A percentile compares a stretch with the other conserved stretches of the same genome.
Conservation (phyloP, 2,888 invertebrate genomes). For the Aproaerema taeniolella region DNA sequence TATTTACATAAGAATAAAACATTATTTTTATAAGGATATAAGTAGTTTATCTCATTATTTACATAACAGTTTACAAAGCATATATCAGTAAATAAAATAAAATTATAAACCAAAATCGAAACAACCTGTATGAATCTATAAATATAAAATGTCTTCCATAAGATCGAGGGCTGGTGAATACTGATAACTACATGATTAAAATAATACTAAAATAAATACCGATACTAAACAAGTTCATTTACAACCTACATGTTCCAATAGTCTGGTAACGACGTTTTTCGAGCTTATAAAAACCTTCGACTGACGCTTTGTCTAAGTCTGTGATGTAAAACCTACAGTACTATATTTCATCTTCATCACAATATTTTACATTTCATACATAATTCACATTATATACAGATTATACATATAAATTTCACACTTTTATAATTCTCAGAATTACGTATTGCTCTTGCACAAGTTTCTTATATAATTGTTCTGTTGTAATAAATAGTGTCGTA, state of each 20-base stretch:
- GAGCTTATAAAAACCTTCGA: not conserved
- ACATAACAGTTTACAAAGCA: constrained; percentile 23
- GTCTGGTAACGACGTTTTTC: constrained; percentile 6
- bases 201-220: constrained; percentile 12
- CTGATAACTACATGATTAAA: constrained; percentile 9
- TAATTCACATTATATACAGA: constrained; percentile 13
- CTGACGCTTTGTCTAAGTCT: constrained; percentile 3
- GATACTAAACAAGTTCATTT: constrained; percentile 5
- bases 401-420: constrained; percentile 6
- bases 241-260: constrained; percentile 6
- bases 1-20: constrained; percentile 31
- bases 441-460: constrained; percentile 13
- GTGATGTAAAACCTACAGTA: constrained; percentile 11
- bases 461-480: not conserved
- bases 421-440: constrained; percentile 4
- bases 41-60: constrained; percentile 39
- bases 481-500: not conserved
- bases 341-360: constrained; percentile 10
- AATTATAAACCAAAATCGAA: not conserved
- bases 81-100: constrained; percentile 8
- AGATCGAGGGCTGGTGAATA: constrained; percentile 7
- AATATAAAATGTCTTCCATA: not conserved
- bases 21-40: constrained; percentile 36
- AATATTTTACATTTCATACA: too few species aligned
- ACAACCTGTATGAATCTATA: constrained; percentile 4